Evolutionary conservation across 2,888 invertebrate genomes (phyloP).

Genomic region (Volucella zonaria): DNA sequence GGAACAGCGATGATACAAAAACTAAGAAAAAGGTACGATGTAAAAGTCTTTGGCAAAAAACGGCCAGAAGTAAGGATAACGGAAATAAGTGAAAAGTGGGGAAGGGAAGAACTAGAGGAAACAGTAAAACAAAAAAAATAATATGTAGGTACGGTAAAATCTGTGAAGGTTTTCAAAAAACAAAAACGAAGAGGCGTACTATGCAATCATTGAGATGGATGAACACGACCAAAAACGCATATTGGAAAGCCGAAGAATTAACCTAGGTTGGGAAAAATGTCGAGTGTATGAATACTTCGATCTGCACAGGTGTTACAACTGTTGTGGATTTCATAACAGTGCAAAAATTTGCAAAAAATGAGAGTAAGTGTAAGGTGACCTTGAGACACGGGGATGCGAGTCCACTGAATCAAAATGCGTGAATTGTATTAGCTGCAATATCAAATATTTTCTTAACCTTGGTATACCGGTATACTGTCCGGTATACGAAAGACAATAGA

Average conservation of each 20-base stretch:
- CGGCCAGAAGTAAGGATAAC: neutral
- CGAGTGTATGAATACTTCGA: constrained; percentile 10
- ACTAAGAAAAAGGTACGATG: neutral
- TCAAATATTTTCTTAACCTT: too few relatives aligned
- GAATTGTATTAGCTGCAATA: neutral
- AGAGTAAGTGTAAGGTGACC: too few relatives aligned
- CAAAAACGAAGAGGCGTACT: constrained; percentile 19
- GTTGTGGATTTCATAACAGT: constrained; percentile 2
- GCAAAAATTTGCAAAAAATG: constrained; percentile 10
- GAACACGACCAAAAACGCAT: constrained; percentile 2
- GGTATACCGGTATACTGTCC: too few relatives aligned
- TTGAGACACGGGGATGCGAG: too few relatives aligned
- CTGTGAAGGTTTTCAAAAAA: constrained; percentile 19
- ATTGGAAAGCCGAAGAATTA: constrained; percentile 1
- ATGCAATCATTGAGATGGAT: constrained; percentile 6
- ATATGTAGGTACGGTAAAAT: neutral
- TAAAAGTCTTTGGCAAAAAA: too few relatives aligned
- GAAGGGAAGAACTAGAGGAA: neutral
- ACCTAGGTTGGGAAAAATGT: constrained; percentile 16
- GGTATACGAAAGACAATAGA: too few relatives aligned
- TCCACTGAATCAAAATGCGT: neutral
- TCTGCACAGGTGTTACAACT: constrained; percentile 5
- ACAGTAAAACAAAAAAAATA: neutral
- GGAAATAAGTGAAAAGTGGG: too few relatives aligned
- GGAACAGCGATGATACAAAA: neutral